These are phyloP conservation scores for Myopa testacea DNA, from an alignment of 2,888 invertebrate genomes.

Conservation along the genomic window DNA sequence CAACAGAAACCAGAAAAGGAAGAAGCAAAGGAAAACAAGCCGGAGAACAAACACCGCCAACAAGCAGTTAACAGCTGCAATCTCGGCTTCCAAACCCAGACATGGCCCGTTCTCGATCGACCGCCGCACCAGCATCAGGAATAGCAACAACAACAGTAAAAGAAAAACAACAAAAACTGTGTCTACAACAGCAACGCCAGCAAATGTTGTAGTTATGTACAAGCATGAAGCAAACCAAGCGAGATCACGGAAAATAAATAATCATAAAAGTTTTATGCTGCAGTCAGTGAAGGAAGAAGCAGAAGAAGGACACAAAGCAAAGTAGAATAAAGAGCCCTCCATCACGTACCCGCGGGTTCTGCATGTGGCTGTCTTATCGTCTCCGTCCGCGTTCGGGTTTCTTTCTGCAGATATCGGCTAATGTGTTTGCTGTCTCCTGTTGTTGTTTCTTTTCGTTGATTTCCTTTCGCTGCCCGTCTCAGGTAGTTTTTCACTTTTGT, in stretches of 20 bases:
- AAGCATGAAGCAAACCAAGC: conserved; percentile 3
- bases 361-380: conserved; percentile 15
- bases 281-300: conserved; percentile 29
- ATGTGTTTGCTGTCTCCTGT: background rate
- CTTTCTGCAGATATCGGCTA: conserved; percentile 5
- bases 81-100: conserved; percentile 35
- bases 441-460: background rate
- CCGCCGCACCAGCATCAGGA: background rate
- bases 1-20: conserved; percentile 5
- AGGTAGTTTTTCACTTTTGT: background rate
- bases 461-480: background rate
- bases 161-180: conserved; percentile 28
- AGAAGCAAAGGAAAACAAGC: conserved; percentile 28
- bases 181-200: conserved; percentile 22
- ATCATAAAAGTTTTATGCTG: conserved; percentile 26
- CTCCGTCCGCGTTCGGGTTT: background rate
- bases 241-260: conserved; percentile 21
- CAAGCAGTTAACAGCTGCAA: conserved; percentile 40
- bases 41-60: conserved; percentile 18
- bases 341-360: conserved; percentile 48
- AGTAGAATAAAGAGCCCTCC: conserved; percentile 39
- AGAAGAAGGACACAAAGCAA: background rate
- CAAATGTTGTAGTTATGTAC: conserved; percentile 20
- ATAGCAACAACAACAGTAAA: no score
- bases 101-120: conserved; percentile 19